Conservation (phyloP, 2,888 invertebrate genomes). For the Dicyrtomina minuta region DNA sequence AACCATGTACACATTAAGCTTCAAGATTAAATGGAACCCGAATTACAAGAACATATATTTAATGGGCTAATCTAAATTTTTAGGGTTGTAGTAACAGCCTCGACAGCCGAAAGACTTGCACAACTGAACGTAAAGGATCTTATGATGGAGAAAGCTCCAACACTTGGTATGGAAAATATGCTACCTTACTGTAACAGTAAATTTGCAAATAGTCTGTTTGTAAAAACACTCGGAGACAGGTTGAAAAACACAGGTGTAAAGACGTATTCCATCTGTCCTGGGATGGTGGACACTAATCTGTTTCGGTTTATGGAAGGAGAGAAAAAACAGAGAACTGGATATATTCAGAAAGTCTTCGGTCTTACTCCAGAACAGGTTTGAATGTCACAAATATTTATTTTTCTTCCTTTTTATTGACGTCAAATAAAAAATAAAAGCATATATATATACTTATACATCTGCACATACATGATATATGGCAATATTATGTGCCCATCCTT, state of each 20-base stretch:
- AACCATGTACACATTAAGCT: no score
- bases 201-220: slow-evolving; percentile 12
- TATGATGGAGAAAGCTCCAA: slow-evolving; percentile 3
- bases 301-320: neutral
- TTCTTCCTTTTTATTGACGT: no score
- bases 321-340: neutral
- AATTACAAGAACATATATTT: no score
- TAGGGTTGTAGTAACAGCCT: slow-evolving; percentile 1
- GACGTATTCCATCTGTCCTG: slow-evolving; percentile 17
- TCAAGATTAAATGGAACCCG: no score
- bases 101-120: neutral
- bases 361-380: neutral
- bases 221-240: neutral
- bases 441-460: no score
- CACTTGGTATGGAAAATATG: slow-evolving; percentile 7
- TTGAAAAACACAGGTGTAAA: slow-evolving; percentile 1
- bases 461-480: no score
- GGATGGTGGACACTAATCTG: neutral
- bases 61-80: no score
- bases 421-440: no score
- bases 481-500: no score
- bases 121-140: neutral
- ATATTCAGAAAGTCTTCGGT: neutral
- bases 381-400: neutral
- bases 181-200: slow-evolving; percentile 11